phyloP scores from a whole-genome alignment of 2,797 vertebrate genomes.

The Petrocephalus sullivani region DNA sequence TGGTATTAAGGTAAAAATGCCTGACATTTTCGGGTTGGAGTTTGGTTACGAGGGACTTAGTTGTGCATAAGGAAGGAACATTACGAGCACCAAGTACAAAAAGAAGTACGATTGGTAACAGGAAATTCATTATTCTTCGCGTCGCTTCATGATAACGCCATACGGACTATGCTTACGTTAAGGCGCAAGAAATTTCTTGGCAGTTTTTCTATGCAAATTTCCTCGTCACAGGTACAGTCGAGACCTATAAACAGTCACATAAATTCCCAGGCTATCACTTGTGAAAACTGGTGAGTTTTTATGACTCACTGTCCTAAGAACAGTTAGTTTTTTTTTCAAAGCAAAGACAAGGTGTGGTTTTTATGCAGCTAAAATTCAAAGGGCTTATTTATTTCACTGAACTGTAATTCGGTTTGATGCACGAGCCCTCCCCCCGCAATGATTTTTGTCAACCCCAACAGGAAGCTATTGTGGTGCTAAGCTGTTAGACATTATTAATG shows the following conservation, averaged over 20 bases:
- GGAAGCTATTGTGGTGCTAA: conserved; percentile 36
- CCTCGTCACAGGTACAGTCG: background rate
- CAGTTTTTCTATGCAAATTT: background rate
- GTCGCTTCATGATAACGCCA: background rate
- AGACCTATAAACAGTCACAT: background rate
- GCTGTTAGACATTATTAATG: conserved; percentile 52
- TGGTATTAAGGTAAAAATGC: conserved; percentile 16
- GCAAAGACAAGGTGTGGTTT: background rate
- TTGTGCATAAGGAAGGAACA: background rate
- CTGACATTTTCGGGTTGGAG: background rate
- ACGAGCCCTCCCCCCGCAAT: background rate
- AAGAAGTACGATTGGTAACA: background rate
- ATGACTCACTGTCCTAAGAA: background rate
- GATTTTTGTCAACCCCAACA: conserved; percentile 2
- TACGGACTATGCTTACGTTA: background rate
- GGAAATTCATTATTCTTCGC: background rate
- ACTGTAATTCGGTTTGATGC: background rate
- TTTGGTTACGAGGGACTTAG: background rate
- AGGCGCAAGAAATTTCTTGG: background rate
- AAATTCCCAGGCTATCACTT: background rate
- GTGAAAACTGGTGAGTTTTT: background rate
- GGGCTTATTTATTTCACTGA: background rate
- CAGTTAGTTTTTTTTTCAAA: background rate
- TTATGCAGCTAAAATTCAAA: background rate
- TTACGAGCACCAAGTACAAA: background rate